Conservation (phyloP, 2,797 vertebrate species). For the Amazonetta brasiliensis region DNA sequence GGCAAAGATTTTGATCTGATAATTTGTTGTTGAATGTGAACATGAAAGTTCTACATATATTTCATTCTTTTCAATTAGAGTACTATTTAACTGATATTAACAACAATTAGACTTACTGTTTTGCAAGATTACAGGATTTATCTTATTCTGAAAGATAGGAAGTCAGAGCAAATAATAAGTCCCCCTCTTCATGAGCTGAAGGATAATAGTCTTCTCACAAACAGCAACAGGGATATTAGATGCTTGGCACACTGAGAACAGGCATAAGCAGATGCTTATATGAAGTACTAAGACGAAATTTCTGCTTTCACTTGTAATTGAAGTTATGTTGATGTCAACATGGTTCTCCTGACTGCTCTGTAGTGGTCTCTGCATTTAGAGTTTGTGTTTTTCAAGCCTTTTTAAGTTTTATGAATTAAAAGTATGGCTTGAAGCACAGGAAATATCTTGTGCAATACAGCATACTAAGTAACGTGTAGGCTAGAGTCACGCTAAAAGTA, state of each 20-base stretch:
- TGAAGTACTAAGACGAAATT: conserved; percentile 56
- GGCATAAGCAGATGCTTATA: conserved; percentile 54
- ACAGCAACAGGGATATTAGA: conserved; percentile 7
- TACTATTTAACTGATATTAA: background rate
- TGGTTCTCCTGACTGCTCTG: conserved; percentile 23
- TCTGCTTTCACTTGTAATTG: conserved; percentile 52
- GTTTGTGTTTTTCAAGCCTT: conserved; percentile 52
- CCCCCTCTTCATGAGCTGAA: conserved; percentile 14
- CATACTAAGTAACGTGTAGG: conserved; percentile 61
- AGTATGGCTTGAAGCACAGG: conserved; percentile 62
- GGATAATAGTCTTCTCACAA: conserved; percentile 6
- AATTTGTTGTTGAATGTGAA: background rate
- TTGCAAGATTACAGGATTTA: background rate
- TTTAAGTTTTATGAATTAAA: conserved; percentile 69
- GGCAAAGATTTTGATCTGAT: background rate
- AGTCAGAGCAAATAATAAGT: background rate
- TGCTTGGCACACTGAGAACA: conserved; percentile 14
- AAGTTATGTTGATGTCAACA: conserved; percentile 51
- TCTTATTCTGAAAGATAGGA: background rate
- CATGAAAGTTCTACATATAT: background rate
- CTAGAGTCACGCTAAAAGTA: conserved; percentile 78
- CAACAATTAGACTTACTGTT: conserved; percentile 23
- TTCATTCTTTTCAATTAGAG: background rate
- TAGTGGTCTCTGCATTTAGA: conserved; percentile 40
- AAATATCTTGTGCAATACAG: conserved; percentile 74